Evolutionary conservation across 2,113 vertebrate genomes (phyloP).

Genomic region (Anguilla japonica): DNA sequence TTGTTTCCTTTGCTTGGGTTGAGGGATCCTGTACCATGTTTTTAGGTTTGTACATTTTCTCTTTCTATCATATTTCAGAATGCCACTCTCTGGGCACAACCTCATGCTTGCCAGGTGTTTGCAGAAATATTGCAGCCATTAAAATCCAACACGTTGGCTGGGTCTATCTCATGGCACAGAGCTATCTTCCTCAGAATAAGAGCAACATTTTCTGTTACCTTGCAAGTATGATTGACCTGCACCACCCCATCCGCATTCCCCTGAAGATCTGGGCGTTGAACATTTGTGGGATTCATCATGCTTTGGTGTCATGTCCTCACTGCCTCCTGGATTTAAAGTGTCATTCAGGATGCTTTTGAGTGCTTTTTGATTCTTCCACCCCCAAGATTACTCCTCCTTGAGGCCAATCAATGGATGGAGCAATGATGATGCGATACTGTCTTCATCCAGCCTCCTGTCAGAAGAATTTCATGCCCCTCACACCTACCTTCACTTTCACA

Average conservation of each 20-base stretch:
- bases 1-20: no score
- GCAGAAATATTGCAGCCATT: neutral
- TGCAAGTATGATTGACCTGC: slow-evolving; percentile 23
- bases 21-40: no score
- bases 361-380: no score
- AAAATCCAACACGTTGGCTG: neutral
- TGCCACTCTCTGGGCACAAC: neutral
- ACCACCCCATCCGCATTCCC: slow-evolving; percentile 23
- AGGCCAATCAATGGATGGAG: slow-evolving; percentile 15
- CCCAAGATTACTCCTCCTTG: neutral
- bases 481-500: neutral
- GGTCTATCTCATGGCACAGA: neutral
- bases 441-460: neutral
- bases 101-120: neutral
- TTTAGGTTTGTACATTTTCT: neutral
- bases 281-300: slow-evolving; percentile 41
- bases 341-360: slow-evolving; percentile 26
- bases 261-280: slow-evolving; percentile 42
- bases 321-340: slow-evolving; percentile 40
- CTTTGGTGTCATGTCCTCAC: slow-evolving; percentile 14
- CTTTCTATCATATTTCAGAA: neutral
- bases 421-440: neutral
- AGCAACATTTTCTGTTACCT: slow-evolving; percentile 18
- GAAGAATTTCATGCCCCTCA: neutral
- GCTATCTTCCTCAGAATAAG: neutral